A percentile compares a stretch with the other conserved stretches of the same genome.
Evolutionary conservation across 2,797 vertebrate species (phyloP).

Genomic region (Darevskia nairensis): DNA sequence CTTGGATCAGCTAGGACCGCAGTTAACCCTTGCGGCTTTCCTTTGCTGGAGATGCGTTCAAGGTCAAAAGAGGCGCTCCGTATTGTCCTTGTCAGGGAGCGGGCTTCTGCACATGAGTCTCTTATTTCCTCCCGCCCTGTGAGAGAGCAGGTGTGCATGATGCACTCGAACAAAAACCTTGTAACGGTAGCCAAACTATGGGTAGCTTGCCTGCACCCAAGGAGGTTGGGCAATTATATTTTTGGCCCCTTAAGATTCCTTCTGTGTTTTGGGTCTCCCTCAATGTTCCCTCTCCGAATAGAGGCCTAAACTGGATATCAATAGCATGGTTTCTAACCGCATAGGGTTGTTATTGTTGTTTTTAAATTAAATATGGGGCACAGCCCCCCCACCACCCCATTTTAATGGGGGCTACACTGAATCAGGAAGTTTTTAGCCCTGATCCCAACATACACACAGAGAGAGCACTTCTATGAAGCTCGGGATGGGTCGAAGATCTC

Average conservation of each 20-base stretch:
- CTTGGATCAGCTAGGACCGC: neutral
- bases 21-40: slow-evolving; percentile 65
- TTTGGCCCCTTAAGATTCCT: neutral
- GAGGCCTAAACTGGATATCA: too few species aligned
- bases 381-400: neutral
- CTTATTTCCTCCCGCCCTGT: neutral
- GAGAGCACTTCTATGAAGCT: neutral
- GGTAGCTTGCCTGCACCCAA: neutral
- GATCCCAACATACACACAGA: too few species aligned
- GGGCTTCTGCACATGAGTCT: neutral
- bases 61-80: slow-evolving; percentile 40
- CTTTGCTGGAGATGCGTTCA: slow-evolving; percentile 33
- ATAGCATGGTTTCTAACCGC: too few species aligned
- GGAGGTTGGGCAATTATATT: neutral
- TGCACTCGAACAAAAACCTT: neutral
- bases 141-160: neutral
- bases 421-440: neutral
- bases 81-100: slow-evolving; percentile 49
- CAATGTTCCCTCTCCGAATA: neutral
- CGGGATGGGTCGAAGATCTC: neutral
- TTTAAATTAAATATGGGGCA: too few species aligned
- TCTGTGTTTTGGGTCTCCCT: neutral
- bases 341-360: too few species aligned
- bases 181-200: neutral
- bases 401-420: neutral